Evolutionary conservation across 2,113 vertebrate genomes (phyloP).

Genomic region (Marcusenius ussheri): DNA sequence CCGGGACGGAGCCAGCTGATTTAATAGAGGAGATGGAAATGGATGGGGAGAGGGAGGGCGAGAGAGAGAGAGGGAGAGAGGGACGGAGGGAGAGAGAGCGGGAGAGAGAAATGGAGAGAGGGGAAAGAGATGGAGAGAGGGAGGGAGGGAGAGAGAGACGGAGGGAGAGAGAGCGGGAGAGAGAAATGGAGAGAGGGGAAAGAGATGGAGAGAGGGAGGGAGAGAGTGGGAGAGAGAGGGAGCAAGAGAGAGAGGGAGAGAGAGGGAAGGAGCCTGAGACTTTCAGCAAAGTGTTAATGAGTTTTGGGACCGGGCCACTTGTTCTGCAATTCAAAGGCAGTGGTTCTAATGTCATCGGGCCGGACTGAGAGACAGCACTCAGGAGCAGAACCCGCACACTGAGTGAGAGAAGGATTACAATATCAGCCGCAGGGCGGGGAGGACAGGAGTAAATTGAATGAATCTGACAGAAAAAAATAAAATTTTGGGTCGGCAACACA

Average conservation of each 20-base stretch:
- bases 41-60: not conserved
- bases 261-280: not conserved
- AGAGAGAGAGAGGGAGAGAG: slow-evolving; percentile 10
- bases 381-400: not conserved
- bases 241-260: not conserved
- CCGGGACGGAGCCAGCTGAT: slow-evolving; percentile 10
- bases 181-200: slow-evolving; percentile 7
- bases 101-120: slow-evolving; percentile 8
- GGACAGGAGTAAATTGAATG: slow-evolving; percentile 12
- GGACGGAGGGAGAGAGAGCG: not conserved
- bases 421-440: not conserved
- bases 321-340: slow-evolving; percentile 4
- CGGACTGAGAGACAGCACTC: not conserved
- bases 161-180: not conserved
- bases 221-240: not conserved
- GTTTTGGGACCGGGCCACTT: not conserved
- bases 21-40: slow-evolving; percentile 24
- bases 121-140: not conserved
- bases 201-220: not conserved
- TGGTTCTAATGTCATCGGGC: not conserved
- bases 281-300: slow-evolving; percentile 11
- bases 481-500: slow-evolving; percentile 40
- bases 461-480: slow-evolving; percentile 19
- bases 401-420: not conserved
- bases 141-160: slow-evolving; percentile 15